Evolutionary conservation across 2,888 invertebrate species (phyloP).

Genomic region (Oscheius onirici): DNA sequence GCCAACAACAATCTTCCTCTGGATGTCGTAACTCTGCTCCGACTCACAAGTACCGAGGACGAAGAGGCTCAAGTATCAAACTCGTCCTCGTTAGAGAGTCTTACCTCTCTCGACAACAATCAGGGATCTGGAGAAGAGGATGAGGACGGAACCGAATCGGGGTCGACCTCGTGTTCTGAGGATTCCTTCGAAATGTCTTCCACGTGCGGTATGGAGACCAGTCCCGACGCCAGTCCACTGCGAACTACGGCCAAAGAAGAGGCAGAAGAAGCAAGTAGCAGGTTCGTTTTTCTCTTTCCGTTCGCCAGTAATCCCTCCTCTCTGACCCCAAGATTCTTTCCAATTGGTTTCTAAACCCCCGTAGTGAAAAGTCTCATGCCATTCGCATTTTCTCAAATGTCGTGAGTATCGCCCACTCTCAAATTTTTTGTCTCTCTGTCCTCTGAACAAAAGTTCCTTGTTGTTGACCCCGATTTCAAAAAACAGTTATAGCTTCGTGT

Average conservation of each 20-base stretch:
- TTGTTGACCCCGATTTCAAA: neutral
- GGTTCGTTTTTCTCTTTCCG: neutral
- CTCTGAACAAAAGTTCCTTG: too few relatives aligned
- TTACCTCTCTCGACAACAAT: constrained; percentile 44
- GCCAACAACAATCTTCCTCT: constrained; percentile 22
- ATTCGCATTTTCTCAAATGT: neutral
- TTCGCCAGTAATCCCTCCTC: neutral
- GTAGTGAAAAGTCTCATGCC: neutral
- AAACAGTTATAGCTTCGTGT: too few relatives aligned
- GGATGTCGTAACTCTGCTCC: constrained; percentile 42
- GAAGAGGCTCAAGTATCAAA: constrained; percentile 48
- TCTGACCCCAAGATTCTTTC: neutral
- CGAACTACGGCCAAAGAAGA: constrained; percentile 21
- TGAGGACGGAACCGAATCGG: constrained; percentile 49
- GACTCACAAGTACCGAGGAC: constrained; percentile 37
- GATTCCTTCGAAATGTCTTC: constrained; percentile 66
- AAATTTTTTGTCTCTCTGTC: too few relatives aligned
- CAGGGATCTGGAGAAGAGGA: constrained; percentile 43
- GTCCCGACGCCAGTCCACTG: constrained; percentile 25
- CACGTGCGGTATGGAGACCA: constrained; percentile 23
- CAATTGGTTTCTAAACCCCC: neutral
- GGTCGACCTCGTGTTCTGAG: constrained; percentile 64
- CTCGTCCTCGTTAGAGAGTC: constrained; percentile 46
- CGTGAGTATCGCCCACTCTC: neutral
- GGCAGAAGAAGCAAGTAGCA: neutral